Conservation (phyloP, 2,888 invertebrate species). For the Rhagium mordax region DNA sequence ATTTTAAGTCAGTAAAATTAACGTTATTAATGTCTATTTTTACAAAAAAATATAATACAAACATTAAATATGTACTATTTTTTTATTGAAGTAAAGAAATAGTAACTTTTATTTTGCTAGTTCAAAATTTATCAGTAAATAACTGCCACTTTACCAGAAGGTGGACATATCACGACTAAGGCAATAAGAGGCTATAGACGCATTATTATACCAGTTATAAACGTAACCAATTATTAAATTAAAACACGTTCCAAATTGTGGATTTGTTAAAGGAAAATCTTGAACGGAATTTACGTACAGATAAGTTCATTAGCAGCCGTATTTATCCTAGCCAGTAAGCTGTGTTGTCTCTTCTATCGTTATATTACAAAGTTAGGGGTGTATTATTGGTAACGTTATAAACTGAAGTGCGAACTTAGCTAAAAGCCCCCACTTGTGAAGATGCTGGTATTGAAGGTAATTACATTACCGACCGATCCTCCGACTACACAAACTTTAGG, state of each 20-base stretch:
- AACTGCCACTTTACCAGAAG: too few relatives aligned
- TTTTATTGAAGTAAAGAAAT: too few relatives aligned
- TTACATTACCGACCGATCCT: conserved; percentile 64
- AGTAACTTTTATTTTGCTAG: too few relatives aligned
- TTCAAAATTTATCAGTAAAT: too few relatives aligned
- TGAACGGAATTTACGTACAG: conserved; percentile 25
- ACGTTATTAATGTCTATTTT: too few relatives aligned
- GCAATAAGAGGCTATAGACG: too few relatives aligned
- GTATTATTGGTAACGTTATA: conserved; percentile 66
- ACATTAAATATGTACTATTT: too few relatives aligned
- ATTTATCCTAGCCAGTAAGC: conserved; percentile 42
- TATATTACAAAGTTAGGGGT: conserved; percentile 55
- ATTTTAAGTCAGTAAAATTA: too few relatives aligned
- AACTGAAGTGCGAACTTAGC: conserved; percentile 65
- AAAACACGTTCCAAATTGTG: not conserved
- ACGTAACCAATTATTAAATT: conserved; percentile 13
- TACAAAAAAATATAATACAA: too few relatives aligned
- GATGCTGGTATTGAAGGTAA: conserved; percentile 64
- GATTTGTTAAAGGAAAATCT: conserved; percentile 30
- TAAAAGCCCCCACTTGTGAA: conserved; percentile 64
- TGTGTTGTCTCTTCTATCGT: conserved; percentile 37
- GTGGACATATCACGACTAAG: too few relatives aligned
- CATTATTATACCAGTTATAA: not conserved
- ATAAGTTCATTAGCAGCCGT: conserved; percentile 47
- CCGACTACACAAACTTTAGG: conserved; percentile 55